A percentile compares a stretch with the other conserved stretches of the same genome.
Conservation (phyloP, 2,113 vertebrate genomes). For the Festucalex cinctus region DNA sequence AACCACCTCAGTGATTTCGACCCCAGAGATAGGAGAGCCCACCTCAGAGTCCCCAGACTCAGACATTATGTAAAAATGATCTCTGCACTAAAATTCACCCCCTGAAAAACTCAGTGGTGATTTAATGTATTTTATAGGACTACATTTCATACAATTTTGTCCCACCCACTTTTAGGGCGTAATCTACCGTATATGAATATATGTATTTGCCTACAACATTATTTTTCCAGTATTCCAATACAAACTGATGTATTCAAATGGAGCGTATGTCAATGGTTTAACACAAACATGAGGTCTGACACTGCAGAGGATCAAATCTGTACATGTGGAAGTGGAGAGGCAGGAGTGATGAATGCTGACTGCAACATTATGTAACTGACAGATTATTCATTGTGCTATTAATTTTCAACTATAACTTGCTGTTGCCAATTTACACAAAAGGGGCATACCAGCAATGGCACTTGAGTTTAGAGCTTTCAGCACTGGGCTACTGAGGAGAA, state of each 20-base stretch:
- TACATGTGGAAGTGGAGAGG: slow-evolving; percentile 16
- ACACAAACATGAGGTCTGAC: slow-evolving; percentile 41
- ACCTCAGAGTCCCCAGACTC: no score
- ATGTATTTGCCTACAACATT: neutral
- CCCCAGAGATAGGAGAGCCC: no score
- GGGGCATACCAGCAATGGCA: slow-evolving; percentile 52
- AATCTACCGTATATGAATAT: no score
- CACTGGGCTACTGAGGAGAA: slow-evolving; percentile 54
- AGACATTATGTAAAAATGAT: no score
- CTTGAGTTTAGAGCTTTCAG: slow-evolving; percentile 51
- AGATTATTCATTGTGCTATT: slow-evolving; percentile 64
- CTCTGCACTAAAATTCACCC: no score
- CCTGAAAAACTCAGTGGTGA: no score
- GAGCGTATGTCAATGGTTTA: slow-evolving; percentile 38
- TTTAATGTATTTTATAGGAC: no score
- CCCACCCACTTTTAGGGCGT: no score
- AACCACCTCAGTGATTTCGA: no score
- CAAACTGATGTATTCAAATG: slow-evolving; percentile 31
- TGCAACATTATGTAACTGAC: slow-evolving; percentile 66
- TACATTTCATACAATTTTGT: no score
- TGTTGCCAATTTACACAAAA: slow-evolving; percentile 66
- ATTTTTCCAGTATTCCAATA: slow-evolving; percentile 1
- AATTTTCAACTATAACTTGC: slow-evolving; percentile 57
- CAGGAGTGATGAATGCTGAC: slow-evolving; percentile 54
- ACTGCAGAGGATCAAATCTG: slow-evolving; percentile 32